Percentiles rank a stretch among this genome's conserved stretches.
phyloP scores from a whole-genome alignment of 2,888 invertebrate species.

The Xestia rhomboidea region DNA sequence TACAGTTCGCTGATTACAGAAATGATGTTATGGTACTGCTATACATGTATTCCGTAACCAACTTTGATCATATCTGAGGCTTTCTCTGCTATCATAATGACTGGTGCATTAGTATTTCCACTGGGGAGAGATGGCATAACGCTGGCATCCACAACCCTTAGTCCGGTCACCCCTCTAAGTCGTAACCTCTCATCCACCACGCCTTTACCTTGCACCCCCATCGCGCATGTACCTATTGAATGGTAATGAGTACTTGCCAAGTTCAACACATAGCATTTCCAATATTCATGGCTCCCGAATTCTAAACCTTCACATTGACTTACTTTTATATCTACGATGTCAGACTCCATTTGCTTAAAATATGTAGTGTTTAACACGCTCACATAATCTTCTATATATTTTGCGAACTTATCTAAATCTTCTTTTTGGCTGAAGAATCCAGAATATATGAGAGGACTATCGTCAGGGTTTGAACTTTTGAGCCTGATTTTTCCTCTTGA shows the following conservation, averaged over 20 bases:
- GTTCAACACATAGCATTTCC: constrained; percentile 74
- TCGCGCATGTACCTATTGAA: constrained; percentile 76
- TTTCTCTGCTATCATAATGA: constrained; percentile 96
- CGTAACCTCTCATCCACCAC: constrained; percentile 76
- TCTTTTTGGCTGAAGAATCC: constrained; percentile 67
- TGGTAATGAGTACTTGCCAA: constrained; percentile 92
- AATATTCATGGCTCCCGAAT: constrained; percentile 72
- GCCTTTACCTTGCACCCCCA: constrained; percentile 74
- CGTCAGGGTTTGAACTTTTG: constrained; percentile 70
- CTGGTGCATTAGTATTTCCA: constrained; percentile 95
- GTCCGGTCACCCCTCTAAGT: constrained; percentile 89
- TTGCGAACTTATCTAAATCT: constrained; percentile 72
- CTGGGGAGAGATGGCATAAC: constrained; percentile 95
- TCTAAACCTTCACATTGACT: constrained; percentile 67
- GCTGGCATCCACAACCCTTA: constrained; percentile 95
- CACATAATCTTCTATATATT: constrained; percentile 70
- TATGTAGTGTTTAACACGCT: constrained; percentile 71
- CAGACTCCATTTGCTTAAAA: constrained; percentile 68
- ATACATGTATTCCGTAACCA: constrained; percentile 88
- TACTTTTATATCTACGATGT: constrained; percentile 65
- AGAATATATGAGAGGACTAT: constrained; percentile 70
- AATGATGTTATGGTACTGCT: background rate
- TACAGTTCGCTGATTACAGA: background rate
- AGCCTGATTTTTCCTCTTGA: constrained; percentile 76
- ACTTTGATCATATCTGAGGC: constrained; percentile 95